Evolutionary conservation across 1,140 invertebrate genomes (phyloP), one percentile per base, ranked within the genome.

Genomic region (Mylabris phalerata): DNA sequence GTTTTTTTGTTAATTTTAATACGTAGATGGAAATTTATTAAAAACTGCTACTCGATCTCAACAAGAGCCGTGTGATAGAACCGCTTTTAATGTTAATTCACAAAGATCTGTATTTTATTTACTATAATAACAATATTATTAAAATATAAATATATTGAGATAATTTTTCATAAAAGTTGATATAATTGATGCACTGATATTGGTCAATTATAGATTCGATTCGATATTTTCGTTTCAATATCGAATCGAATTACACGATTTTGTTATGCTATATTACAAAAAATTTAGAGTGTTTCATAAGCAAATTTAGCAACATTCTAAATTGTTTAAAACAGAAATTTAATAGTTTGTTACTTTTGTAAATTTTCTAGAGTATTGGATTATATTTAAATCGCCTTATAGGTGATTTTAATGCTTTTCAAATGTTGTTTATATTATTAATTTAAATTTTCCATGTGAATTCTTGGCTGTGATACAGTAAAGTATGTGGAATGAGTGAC

Each of bases 381-480:
- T 47, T 57, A 24, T 41, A 50, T 41, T 19, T 19, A 19, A 19
- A 19, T 19, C 19, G 19, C 32, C 32, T 32, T 5, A 5, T 7
- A 4, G 49, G 47, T 24, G 47, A 56, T 54, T 42, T 50, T 59
- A 54, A 55, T 64, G 67, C 65, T 68, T 68, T 66, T 65, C 65
- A 63, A 32, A 65, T 67, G 57, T 65, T 68, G 58, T 64, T 62
- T 66, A 66, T 67, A 57, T 64, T 65, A 52, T 64, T 65, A 52
- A 52, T 63, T 32, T 32, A 32, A 5, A 32, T 32, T 32, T 72
- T 74, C 67, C 70, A 71, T 74, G 71, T 74, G 70, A 73, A 71
- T 73, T 74, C 67, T 72, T 71, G 72, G 72, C 72, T 74, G 72
- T 74, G 72, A 74, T 73, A 73, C 71, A 72, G 70, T 70, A 73